These are phyloP conservation scores for Monodelphis domestica DNA, from an alignment of 2,797 vertebrate genomes.

Conservation along the genomic window DNA sequence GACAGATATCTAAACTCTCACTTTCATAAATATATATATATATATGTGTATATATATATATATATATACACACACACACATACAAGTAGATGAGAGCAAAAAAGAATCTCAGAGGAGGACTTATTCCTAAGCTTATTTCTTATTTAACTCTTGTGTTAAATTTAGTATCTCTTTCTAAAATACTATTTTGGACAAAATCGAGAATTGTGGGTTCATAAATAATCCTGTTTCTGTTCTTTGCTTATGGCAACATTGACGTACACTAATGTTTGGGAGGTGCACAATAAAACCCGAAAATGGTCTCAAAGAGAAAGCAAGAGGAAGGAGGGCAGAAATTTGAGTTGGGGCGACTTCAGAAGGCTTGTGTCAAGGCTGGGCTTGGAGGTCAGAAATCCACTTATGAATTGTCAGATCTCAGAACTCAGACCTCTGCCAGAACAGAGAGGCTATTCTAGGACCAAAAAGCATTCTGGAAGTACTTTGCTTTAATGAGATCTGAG, in stretches of 20 bases:
- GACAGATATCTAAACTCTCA: too few species aligned
- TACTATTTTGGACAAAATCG: not conserved
- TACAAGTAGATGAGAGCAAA: not conserved
- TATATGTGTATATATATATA: too few species aligned
- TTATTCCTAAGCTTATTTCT: not conserved
- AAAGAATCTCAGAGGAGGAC: not conserved
- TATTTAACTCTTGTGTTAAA: not conserved
- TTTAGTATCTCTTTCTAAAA: not conserved
- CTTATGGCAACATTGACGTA: not conserved
- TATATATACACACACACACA: too few species aligned
- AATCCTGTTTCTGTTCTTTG: not conserved
- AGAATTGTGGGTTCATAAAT: not conserved
- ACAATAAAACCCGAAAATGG: not conserved
- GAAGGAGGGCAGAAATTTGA: not conserved
- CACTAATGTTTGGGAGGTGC: not conserved
- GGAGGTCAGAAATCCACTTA: not conserved
- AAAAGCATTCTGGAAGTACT: not conserved
- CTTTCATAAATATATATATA: too few species aligned
- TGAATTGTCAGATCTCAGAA: not conserved
- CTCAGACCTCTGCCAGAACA: slow-evolving; percentile 5
- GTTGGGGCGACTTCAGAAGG: not conserved
- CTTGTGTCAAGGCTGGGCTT: rapidly evolving
- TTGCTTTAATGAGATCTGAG: slow-evolving; percentile 52
- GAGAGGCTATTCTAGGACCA: slow-evolving; percentile 19
- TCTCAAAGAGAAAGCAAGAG: not conserved